A percentile compares a stretch with the other conserved stretches of the same genome.
Conservation (phyloP, 2,113 vertebrate genomes). For the Leucoraja erinaceus region DNA sequence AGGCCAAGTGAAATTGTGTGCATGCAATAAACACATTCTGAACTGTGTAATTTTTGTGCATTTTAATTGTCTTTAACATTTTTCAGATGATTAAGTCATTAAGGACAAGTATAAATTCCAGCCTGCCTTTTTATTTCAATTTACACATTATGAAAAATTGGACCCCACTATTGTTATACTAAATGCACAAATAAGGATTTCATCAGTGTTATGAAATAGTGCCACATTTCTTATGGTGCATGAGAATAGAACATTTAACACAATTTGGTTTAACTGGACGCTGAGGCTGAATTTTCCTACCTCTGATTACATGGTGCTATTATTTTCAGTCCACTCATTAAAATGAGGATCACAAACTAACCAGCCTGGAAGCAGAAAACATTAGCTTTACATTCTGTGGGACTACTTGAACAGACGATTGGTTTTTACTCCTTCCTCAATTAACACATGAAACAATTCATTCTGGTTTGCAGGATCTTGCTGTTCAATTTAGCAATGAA, state of each 20-base stretch:
- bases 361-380: neutral
- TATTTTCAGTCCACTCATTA: neutral
- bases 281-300: neutral
- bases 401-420: neutral
- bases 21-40: slow-evolving; percentile 29
- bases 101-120: neutral
- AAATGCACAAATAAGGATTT: neutral
- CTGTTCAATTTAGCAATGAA: neutral
- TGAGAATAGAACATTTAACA: neutral
- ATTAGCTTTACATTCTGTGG: neutral
- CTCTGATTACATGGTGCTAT: neutral
- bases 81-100: neutral
- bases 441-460: neutral
- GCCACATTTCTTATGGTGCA: neutral
- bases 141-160: neutral
- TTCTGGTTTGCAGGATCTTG: neutral
- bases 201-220: slow-evolving; percentile 1
- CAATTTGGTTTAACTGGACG: neutral
- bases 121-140: neutral
- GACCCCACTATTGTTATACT: neutral
- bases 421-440: neutral
- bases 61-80: neutral
- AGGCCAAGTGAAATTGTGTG: neutral
- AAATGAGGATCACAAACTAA: neutral
- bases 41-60: neutral